Conservation (phyloP, 2,888 invertebrate species). For the Plagodis dolabraria region DNA sequence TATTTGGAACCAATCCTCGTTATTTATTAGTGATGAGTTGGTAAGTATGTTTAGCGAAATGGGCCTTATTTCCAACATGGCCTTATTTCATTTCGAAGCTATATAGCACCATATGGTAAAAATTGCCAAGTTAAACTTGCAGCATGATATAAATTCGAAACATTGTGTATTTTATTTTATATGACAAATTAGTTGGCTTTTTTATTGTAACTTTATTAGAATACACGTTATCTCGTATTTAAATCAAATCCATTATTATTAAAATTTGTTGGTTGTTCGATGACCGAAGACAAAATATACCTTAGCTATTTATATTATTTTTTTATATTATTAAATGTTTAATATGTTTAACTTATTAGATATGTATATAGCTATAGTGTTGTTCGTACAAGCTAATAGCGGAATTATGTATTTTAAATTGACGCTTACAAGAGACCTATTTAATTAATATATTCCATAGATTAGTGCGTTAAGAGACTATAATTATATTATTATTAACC, state of each 20-base stretch:
- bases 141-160: too few relatives aligned
- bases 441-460: conserved; percentile 64
- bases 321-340: not conserved
- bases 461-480: conserved; percentile 52
- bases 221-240: too few relatives aligned
- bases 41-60: conserved; percentile 36
- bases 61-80: conserved; percentile 33
- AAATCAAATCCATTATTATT: too few relatives aligned
- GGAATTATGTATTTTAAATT: conserved; percentile 54
- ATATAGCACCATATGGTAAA: too few relatives aligned
- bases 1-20: conserved; percentile 66
- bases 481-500: conserved; percentile 51
- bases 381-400: conserved; percentile 50
- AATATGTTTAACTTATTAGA: conserved; percentile 19
- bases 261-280: too few relatives aligned
- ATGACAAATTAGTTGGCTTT: too few relatives aligned
- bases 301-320: not conserved
- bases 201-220: too few relatives aligned
- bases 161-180: too few relatives aligned
- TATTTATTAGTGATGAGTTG: conserved; percentile 52
- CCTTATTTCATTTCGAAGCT: not conserved
- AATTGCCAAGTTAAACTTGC: too few relatives aligned
- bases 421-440: conserved; percentile 61
- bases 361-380: conserved; percentile 37
- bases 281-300: too few relatives aligned